These are phyloP conservation scores for Coranthus polyacanthus DNA, from an alignment of 2,797 vertebrate species.

Conservation along the genomic window DNA sequence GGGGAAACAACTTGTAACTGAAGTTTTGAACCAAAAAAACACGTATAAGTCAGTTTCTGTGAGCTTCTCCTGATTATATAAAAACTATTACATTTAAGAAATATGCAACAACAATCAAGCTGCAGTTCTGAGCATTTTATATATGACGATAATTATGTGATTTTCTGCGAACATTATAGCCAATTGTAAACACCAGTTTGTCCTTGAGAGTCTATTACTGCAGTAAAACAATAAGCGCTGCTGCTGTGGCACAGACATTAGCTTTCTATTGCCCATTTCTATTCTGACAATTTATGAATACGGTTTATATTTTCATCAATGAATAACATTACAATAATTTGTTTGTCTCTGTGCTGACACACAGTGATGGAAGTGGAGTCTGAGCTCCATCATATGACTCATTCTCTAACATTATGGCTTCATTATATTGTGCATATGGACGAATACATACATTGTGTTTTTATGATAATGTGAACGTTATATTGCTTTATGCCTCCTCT, in stretches of 20 bases:
- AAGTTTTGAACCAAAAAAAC: no score
- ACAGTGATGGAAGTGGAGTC: conserved; percentile 43
- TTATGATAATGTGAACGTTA: conserved; percentile 48
- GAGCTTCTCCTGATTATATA: conserved; percentile 4
- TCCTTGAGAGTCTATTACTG: conserved; percentile 57
- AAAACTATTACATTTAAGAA: conserved; percentile 22
- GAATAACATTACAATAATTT: conserved; percentile 77
- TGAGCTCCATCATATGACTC: conserved; percentile 31
- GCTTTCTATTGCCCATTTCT: conserved; percentile 53
- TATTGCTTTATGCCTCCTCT: conserved; percentile 4
- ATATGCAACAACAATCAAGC: conserved; percentile 20
- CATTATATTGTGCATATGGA: conserved; percentile 18
- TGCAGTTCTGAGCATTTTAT: conserved; percentile 22
- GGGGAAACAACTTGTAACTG: no score
- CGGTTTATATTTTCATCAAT: conserved; percentile 70
- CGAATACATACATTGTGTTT: conserved; percentile 44
- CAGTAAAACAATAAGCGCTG: conserved; percentile 47
- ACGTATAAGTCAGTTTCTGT: background rate
- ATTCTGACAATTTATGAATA: conserved; percentile 71
- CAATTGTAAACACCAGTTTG: conserved; percentile 47
- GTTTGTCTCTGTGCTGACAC: conserved; percentile 43
- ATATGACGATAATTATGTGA: conserved; percentile 44
- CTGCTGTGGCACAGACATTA: conserved; percentile 54
- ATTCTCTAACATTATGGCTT: conserved; percentile 23
- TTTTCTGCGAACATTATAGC: conserved; percentile 42